Base-by-base conservation (phyloP, 37 sponge, comb jelly and placozoan species). In the Cliona cf. orientalis region DNA sequence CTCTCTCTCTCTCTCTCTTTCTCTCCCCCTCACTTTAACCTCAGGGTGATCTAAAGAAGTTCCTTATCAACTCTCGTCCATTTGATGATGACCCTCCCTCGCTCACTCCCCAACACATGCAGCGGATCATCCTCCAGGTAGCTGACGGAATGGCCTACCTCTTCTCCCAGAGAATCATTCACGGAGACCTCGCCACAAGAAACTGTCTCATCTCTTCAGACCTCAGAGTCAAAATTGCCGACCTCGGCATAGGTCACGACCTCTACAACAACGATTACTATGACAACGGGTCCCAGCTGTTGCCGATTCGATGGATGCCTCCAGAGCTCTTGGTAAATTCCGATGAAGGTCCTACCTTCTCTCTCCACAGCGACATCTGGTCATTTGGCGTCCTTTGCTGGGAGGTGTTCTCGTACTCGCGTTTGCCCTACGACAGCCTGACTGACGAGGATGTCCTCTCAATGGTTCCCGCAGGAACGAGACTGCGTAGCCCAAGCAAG, bases 291-390 rank as follows among this genome's bases (percentile, higher is more conserved):
- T 40, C 87, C 33, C 91, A 94, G 79, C 77, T 94, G 11, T 68
- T 94, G 0, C 95, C 95, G 14, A 90, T 94, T 32, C 87, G 96
- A 40, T 95, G 96, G 96, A 95, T 95, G 96, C 84, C 96, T 2
- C 96, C 96, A 2, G 96, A 95, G 81, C 72, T 89, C 3, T 63
- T 95, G 23, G 59, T 58, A 2, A 44, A 58, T 23, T 46, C 75
- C 2, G 53, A 75, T 19, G 78, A 79, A 14, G 76, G 77, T 7
- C 83, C 95, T 21, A 78, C 58, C 25, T 95, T 95, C 85, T 94
- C 93, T n/a, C 70, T 87, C 31, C 87, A 90, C 44, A 92, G 90
- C 53, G 96, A 95, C 55, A 78, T 95, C 25, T 95, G 96, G 96
- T 85, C 93, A 0, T 95, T 90, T 74, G 96, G 96, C 0, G 93